These are phyloP conservation scores for Perccottus glenii DNA, from an alignment of 2,113 vertebrate species.

Conservation along the genomic window DNA sequence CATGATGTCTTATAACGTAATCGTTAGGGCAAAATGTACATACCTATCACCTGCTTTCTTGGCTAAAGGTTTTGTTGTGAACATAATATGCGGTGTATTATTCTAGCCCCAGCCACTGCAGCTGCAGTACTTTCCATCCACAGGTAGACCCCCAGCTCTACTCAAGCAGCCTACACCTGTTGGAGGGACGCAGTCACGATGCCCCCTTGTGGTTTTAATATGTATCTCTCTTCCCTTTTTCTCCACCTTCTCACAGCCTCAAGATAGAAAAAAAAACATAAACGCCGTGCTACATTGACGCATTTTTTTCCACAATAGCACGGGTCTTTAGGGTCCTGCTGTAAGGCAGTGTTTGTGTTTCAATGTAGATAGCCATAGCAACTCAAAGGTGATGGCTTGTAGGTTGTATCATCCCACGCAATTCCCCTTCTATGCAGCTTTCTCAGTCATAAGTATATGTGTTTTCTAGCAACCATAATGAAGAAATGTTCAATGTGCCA, in stretches of 20 bases:
- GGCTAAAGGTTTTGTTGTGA: not conserved
- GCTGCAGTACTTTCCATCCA: conserved; percentile 38
- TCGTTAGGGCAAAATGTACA: not conserved
- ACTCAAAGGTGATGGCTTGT: conserved; percentile 57
- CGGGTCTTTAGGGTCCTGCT: conserved; percentile 1
- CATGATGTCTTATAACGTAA: not conserved
- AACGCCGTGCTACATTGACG: conserved; percentile 49
- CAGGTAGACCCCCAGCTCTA: conserved; percentile 56
- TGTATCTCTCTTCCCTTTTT: conserved; percentile 32
- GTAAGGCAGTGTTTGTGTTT: conserved; percentile 23
- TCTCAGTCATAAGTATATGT: conserved; percentile 67
- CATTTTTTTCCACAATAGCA: conserved; percentile 29
- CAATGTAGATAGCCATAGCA: conserved; percentile 42
- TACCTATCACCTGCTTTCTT: not conserved
- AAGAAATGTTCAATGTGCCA: not conserved
- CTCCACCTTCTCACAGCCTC: not conserved
- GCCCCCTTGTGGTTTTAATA: conserved; percentile 70
- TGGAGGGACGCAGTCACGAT: conserved; percentile 72
- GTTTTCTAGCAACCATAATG: conserved; percentile 52
- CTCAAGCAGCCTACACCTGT: conserved; percentile 71
- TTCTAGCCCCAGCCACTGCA: conserved; percentile 29
- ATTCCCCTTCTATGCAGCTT: conserved; percentile 67
- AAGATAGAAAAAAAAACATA: conserved; percentile 32
- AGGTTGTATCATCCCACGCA: conserved; percentile 77
- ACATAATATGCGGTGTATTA: not conserved